phyloP scores from a whole-genome alignment of 2,797 vertebrate genomes.

The Anomalospiza imberbis region DNA sequence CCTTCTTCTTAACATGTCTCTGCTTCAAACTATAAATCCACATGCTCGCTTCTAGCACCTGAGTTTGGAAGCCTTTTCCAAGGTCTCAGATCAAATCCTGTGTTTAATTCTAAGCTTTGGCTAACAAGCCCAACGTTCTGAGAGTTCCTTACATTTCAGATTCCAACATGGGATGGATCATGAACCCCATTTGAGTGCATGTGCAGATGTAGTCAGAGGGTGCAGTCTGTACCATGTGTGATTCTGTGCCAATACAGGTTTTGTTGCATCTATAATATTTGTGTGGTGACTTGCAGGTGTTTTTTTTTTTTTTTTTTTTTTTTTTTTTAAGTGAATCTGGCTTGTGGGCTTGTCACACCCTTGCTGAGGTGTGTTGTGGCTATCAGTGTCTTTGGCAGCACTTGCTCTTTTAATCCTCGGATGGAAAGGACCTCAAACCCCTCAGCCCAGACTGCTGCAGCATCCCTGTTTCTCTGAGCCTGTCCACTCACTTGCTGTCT shows the following conservation, averaged over 20 bases:
- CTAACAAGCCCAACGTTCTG: background rate
- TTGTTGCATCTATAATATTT: background rate
- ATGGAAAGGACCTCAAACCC: background rate
- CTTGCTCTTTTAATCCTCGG: rapidly evolving
- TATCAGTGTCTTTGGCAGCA: rapidly evolving
- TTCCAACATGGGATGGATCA: background rate
- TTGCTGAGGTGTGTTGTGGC: background rate
- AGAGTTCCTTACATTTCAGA: background rate
- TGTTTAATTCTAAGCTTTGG: background rate
- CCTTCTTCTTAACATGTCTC: background rate
- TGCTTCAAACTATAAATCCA: background rate
- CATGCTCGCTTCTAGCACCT: background rate
- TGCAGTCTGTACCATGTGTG: rapidly evolving
- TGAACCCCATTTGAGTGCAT: rapidly evolving
- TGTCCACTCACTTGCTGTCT: background rate
- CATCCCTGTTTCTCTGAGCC: background rate
- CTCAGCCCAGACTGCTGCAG: background rate
- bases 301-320: background rate
- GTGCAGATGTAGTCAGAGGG: background rate
- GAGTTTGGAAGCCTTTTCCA: background rate
- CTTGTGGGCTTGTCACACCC: background rate
- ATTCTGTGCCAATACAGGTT: background rate
- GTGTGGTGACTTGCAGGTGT: background rate
- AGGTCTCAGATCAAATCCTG: background rate
- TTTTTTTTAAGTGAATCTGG: background rate